A percentile compares a stretch with the other conserved stretches of the same genome.
Conservation (phyloP, 92 coral and sea anemone species). For the Parazoanthus swiftii region DNA sequence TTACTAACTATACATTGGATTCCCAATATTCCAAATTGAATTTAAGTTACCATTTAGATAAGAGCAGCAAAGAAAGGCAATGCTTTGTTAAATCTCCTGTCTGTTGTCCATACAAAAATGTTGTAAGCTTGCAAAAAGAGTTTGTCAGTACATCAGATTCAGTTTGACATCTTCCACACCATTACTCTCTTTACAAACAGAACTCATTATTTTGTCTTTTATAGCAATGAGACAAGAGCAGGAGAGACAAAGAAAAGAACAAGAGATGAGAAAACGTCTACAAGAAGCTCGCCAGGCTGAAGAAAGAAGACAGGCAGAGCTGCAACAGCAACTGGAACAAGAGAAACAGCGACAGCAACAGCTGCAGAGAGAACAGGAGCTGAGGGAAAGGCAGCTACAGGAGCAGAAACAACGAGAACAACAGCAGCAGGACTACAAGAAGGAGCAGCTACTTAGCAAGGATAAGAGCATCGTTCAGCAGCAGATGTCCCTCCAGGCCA, state of each 20-base stretch:
- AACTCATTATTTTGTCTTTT: background rate
- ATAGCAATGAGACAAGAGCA: slow-evolving; percentile 94
- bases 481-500: slow-evolving; percentile 67
- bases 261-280: slow-evolving; percentile 84
- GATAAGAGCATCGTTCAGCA: slow-evolving; percentile 79
- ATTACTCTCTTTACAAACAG: too few relatives aligned
- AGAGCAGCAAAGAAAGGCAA: background rate
- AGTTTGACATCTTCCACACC: background rate
- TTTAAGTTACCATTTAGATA: too few relatives aligned
- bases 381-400: slow-evolving; percentile 32
- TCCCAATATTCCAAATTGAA: too few relatives aligned
- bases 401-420: slow-evolving; percentile 36
- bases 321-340: slow-evolving; percentile 37
- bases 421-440: slow-evolving; percentile 55
- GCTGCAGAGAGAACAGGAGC: slow-evolving; percentile 34
- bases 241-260: slow-evolving; percentile 91
- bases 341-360: slow-evolving; percentile 34
- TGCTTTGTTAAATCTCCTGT: background rate
- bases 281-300: slow-evolving; percentile 85
- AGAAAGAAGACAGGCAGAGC: slow-evolving; percentile 44
- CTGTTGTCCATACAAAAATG: background rate
- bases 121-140: too few relatives aligned
- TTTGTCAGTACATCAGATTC: background rate
- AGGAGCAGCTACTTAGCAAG: slow-evolving; percentile 81
- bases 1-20: too few relatives aligned